Evolutionary conservation across 2,797 vertebrate genomes (phyloP).

Genomic region (Anabas testudineus): DNA sequence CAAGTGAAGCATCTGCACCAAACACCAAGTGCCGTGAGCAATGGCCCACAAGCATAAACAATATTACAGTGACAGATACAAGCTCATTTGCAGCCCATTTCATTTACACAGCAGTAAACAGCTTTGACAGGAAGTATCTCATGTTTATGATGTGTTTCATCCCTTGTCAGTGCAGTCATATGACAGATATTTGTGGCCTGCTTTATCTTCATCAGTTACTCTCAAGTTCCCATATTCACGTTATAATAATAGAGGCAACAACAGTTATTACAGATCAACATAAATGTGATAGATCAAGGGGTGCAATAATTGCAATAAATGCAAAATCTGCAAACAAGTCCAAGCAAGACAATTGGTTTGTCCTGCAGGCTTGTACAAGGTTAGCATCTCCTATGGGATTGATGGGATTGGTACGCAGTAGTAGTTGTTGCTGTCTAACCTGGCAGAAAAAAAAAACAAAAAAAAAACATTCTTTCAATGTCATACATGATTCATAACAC

Average conservation of each 20-base stretch:
- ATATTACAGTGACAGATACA: constrained; percentile 27
- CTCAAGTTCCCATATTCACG: constrained; percentile 17
- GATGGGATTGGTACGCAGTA: constrained; percentile 15
- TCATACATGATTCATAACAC: constrained; percentile 71
- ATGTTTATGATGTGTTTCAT: constrained; percentile 54
- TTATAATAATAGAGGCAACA: constrained; percentile 8
- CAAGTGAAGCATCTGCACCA: constrained; percentile 24
- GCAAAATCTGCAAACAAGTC: not conserved
- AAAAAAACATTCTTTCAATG: constrained; percentile 47
- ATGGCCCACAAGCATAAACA: constrained; percentile 24
- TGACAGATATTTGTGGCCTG: not conserved
- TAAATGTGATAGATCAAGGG: not conserved
- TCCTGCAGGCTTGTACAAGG: not conserved
- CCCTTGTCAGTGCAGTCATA: constrained; percentile 20
- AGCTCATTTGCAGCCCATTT: constrained; percentile 31
- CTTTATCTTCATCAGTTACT: not conserved
- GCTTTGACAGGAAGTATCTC: constrained; percentile 55
- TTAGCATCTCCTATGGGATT: constrained; percentile 38
- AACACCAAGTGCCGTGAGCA: constrained; percentile 8
- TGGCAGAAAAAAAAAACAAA: constrained; percentile 52
- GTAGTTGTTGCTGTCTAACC: constrained; percentile 43
- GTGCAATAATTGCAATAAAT: constrained; percentile 2
- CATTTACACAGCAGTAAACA: constrained; percentile 44
- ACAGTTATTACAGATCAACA: not conserved
- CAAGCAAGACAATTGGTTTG: constrained; percentile 2